Evolutionary conservation across 2,797 vertebrate genomes (phyloP).

Genomic region (Microctenopoma steveboyesi): DNA sequence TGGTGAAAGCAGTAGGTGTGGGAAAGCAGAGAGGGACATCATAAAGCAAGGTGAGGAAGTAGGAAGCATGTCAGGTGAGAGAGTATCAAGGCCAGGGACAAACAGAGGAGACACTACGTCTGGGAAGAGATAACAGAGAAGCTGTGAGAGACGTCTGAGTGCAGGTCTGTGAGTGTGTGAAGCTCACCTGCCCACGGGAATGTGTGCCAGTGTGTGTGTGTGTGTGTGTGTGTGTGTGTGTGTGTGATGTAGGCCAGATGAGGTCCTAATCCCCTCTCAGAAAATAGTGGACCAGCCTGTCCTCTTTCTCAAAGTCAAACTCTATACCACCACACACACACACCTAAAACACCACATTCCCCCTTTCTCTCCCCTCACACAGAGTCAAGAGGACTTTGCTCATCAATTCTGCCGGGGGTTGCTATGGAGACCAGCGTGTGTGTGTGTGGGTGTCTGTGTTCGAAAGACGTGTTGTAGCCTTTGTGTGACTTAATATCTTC

Average conservation of each 20-base stretch:
- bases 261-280: constrained; percentile 63
- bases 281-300: constrained; percentile 49
- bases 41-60: background rate
- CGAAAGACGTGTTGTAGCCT: constrained; percentile 25
- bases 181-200: constrained; percentile 39
- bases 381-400: constrained; percentile 75
- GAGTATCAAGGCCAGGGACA: constrained; percentile 35
- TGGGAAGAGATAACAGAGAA: constrained; percentile 12
- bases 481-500: constrained; percentile 73
- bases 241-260: constrained; percentile 41
- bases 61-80: constrained; percentile 19
- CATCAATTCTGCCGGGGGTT: constrained; percentile 78
- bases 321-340: constrained; percentile 34
- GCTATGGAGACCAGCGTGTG: constrained; percentile 77
- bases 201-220: constrained; percentile 31
- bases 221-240: constrained; percentile 1
- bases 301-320: constrained; percentile 70
- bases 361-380: constrained; percentile 31
- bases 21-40: background rate
- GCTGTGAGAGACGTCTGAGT: constrained; percentile 48
- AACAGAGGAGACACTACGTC: constrained; percentile 43
- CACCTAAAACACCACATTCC: constrained; percentile 46
- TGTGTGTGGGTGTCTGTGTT: constrained; percentile 31
- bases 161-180: constrained; percentile 33
- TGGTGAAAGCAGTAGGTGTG: background rate